Evolutionary conservation across 2,113 vertebrate species (phyloP), one percentile per base, ranked within the genome.

Genomic region (Setophaga kirtlandii): DNA sequence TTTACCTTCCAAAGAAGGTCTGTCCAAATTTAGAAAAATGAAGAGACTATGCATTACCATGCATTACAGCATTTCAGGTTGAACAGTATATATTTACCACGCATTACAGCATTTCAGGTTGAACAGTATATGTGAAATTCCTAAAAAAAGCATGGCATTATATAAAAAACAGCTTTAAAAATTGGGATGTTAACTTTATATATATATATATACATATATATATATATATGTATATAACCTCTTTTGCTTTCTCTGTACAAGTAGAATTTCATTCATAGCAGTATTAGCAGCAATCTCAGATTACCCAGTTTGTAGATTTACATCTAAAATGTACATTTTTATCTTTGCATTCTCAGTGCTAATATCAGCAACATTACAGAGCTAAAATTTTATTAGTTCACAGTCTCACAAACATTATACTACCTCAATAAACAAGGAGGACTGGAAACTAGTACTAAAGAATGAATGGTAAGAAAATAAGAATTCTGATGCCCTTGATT

Each of bases 311-410:
- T 70, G 68, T 70, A 70, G 58, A 55, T 37, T 11, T 35, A 9
- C 58, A n/a, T 84, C 42, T 86, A 17, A 73, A 73, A 92, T 78
- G 59, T 50, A n/a, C n/a, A 10, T 65, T 80, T 80, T 62, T 70
- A 18, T 92, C 47, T 62, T 83, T 21, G 37, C 59, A 7, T 88
- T 85, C 46, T 87, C 73, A 71, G 73, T 50, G 23, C 30, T 87
- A 49, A 28, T 60, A 56, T 50, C 75, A 80, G 31, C 63, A 83
- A 15, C 22, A 28, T 78, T 75, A 46, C 16, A 33, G 59, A 83
- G 39, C 33, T 87, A 37, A 33, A 31, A 56, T 92, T 92, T 80
- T 83, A 76, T 75, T 95, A 75, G 47, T 65, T 96, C 47, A 67
- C n/a, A 53, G 44, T 44, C 56, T 94, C 60, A 92, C 47, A 77